Evolutionary conservation across 2,888 invertebrate species (phyloP), one percentile per base, ranked within the genome.

Genomic region (Tortrix viridana): DNA sequence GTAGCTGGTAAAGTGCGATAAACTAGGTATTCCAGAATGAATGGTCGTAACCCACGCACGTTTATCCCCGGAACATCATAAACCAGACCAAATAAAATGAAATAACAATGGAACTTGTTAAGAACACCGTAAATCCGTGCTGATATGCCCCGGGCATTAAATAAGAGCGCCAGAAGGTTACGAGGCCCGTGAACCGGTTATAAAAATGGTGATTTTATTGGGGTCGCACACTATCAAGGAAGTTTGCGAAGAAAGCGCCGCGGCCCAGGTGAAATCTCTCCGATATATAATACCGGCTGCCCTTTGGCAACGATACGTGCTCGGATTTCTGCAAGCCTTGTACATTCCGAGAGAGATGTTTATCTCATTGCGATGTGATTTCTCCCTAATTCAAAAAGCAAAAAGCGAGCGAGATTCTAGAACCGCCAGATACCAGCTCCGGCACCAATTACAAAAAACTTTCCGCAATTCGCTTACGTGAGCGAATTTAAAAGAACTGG

Each of bases 131-230:
- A 81, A 80, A 80, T 80, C 79, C 73, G 73, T 74, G 74, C 74
- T 71, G 74, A 74, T 76, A 73, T 73, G 76, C 74, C 74, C 68
- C 68, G 59, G 66, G 71, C 79, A 71, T 77, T 80, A 79, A 80
- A 80, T 77, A 79, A 78, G 80, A 77, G 76, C 73, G 79, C 75
- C 75, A 53, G 72, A 69, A 73, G 72, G 78, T 78, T 77, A 77
- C 76, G 77, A 47, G 58, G 71, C 71, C 74, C 79, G 76, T 76
- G 80, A 80, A 79, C 76, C 76, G 76, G 79, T 79, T 77, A 78
- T 81, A 81, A 82, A 85, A 82, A 82, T 81, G 79, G 77, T 77
- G 80, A 82, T 82, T 82, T 82, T 82, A 83, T 81, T 79, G 74
- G 72, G 77, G 77, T 76, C 76, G 70, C 76, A 75, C 73, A 73